phyloP scores from a whole-genome alignment of 2,113 vertebrate genomes.

The Halcyon senegalensis region DNA sequence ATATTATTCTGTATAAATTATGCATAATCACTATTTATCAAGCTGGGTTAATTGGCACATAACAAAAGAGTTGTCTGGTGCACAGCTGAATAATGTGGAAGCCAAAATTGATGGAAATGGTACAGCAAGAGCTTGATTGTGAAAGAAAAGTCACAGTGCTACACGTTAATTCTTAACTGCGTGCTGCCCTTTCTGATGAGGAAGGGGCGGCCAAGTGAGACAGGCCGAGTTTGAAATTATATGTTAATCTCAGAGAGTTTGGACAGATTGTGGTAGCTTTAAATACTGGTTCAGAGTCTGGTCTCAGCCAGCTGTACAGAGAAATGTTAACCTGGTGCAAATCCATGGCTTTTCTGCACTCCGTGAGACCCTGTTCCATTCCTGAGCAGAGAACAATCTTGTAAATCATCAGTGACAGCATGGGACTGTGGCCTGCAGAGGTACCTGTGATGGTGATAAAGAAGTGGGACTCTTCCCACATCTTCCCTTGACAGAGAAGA shows the following conservation, averaged over 20 bases:
- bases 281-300: not conserved
- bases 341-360: not conserved
- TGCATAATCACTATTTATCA: slow-evolving; percentile 74
- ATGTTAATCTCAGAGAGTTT: not conserved
- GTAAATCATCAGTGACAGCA: not conserved
- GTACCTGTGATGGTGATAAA: not conserved
- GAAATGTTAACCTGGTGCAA: not conserved
- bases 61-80: slow-evolving; percentile 66
- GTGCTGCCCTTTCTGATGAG: not conserved
- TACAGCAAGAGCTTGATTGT: slow-evolving; percentile 1
- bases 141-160: slow-evolving; percentile 3
- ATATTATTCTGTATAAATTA: slow-evolving; percentile 63
- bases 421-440: not conserved
- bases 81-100: slow-evolving; percentile 51
- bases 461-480: not conserved
- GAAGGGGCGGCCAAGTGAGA: not conserved
- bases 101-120: slow-evolving; percentile 49
- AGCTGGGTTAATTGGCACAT: slow-evolving; percentile 69
- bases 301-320: not conserved
- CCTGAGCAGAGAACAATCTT: not conserved
- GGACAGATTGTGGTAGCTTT: not conserved
- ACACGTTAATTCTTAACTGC: not conserved
- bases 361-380: not conserved
- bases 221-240: not conserved
- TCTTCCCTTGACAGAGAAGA: not conserved